phyloP scores from a whole-genome alignment of 2,888 invertebrate genomes.

The Cephus sareptanus region DNA sequence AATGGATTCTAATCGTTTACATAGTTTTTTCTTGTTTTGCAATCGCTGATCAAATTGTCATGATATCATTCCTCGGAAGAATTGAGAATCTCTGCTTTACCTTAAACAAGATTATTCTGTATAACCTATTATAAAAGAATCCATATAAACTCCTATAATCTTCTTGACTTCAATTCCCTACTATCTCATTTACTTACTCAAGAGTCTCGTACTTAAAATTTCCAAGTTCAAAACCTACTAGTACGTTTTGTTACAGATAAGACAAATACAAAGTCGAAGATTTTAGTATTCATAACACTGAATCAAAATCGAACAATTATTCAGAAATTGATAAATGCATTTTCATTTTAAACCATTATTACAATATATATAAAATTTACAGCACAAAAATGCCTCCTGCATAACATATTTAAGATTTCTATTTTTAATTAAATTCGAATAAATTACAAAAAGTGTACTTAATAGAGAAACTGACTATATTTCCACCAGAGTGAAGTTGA shows the following conservation, averaged over 20 bases:
- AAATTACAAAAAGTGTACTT: not conserved
- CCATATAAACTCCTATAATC: not conserved
- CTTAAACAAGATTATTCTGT: not conserved
- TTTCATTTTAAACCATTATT: not conserved
- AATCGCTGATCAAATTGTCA: not conserved
- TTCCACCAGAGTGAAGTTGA: not conserved
- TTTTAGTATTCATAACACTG: not conserved
- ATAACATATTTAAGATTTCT: not conserved
- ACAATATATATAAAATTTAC: not conserved
- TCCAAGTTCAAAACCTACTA: not conserved
- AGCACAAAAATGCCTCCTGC: not conserved
- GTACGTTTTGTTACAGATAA: not conserved
- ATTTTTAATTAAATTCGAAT: not conserved
- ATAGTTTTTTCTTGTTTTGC: not conserved
- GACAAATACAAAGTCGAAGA: not conserved
- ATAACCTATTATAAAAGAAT: not conserved
- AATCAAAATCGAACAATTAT: not conserved
- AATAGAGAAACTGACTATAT: not conserved
- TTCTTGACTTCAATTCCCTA: not conserved
- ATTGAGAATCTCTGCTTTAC: not conserved
- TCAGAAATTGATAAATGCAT: not conserved
- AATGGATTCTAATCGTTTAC: not conserved
- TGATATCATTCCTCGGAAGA: not conserved
- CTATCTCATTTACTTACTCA: not conserved
- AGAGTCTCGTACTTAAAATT: not conserved